phyloP scores from a whole-genome alignment of 2,797 vertebrate species.

The Schizopygopsis pylzovi region DNA sequence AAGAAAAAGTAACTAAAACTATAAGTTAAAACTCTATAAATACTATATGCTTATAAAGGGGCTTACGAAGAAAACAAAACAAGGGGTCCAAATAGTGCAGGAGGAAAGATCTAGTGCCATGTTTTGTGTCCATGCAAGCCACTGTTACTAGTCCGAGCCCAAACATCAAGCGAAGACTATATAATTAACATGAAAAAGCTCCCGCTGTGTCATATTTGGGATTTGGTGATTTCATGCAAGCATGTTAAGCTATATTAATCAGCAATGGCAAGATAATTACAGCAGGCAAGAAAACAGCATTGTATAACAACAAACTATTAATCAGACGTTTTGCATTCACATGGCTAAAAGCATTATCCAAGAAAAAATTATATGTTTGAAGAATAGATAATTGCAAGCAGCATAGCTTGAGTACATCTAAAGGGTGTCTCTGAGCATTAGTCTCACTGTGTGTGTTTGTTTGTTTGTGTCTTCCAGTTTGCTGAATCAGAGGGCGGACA shows the following conservation, averaged over 20 bases:
- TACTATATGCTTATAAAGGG: conserved; percentile 9
- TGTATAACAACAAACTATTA: conserved; percentile 45
- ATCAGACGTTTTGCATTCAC: conserved; percentile 42
- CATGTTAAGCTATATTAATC: conserved; percentile 53
- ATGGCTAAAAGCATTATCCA: conserved; percentile 38
- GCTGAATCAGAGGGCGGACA: conserved; percentile 7
- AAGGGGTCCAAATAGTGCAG: conserved; percentile 29
- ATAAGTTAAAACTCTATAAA: no score
- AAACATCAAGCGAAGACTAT: conserved; percentile 8
- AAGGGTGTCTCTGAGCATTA: conserved; percentile 48
- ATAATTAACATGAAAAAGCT: conserved; percentile 29
- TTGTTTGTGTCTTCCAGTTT: conserved; percentile 9
- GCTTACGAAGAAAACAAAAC: conserved; percentile 28
- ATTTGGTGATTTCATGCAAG: conserved; percentile 35
- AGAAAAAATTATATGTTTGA: conserved; percentile 33
- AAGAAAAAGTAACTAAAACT: no score
- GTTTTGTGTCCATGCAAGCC: neutral
- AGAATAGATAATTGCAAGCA: conserved; percentile 38
- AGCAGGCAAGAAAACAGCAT: conserved; percentile 28
- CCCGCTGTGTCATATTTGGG: neutral
- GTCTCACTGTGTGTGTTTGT: conserved; percentile 10
- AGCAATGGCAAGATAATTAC: conserved; percentile 57
- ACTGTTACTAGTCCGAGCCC: neutral
- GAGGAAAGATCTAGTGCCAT: conserved; percentile 23
- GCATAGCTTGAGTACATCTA: conserved; percentile 2